Evolutionary conservation across 1,140 invertebrate genomes (phyloP).

Genomic region (Tetragonula clypearis): DNA sequence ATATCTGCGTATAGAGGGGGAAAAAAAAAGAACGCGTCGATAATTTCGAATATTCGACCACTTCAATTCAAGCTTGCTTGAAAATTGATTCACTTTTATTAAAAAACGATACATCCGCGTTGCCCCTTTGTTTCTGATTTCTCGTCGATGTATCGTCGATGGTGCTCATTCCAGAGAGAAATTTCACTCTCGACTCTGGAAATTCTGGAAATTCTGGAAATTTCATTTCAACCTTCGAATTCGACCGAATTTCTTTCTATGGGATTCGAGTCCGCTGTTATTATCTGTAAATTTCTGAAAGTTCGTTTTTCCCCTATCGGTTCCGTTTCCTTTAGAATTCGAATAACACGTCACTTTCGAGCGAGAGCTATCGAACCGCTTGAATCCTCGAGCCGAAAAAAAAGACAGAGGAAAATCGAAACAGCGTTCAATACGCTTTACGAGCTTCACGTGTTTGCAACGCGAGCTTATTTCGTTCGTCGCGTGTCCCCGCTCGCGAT

Average conservation of each 20-base stretch:
- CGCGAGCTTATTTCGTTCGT: too few relatives aligned
- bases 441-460: too few relatives aligned
- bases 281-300: background rate
- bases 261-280: too few relatives aligned
- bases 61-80: background rate
- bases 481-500: too few relatives aligned
- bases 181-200: background rate
- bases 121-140: background rate
- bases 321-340: too few relatives aligned
- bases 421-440: too few relatives aligned
- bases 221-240: background rate
- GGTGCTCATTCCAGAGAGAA: too few relatives aligned
- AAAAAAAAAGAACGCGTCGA: background rate
- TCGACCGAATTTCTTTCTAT: background rate
- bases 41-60: background rate
- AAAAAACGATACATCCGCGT: background rate
- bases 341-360: too few relatives aligned
- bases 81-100: background rate
- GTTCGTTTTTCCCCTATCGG: too few relatives aligned
- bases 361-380: too few relatives aligned
- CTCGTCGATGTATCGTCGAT: background rate
- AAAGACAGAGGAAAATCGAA: too few relatives aligned
- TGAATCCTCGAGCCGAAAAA: too few relatives aligned
- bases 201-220: background rate
- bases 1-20: background rate